These are phyloP conservation scores for Xerus inauris DNA, from an alignment of 2,113 vertebrate species.

Conservation along the genomic window DNA sequence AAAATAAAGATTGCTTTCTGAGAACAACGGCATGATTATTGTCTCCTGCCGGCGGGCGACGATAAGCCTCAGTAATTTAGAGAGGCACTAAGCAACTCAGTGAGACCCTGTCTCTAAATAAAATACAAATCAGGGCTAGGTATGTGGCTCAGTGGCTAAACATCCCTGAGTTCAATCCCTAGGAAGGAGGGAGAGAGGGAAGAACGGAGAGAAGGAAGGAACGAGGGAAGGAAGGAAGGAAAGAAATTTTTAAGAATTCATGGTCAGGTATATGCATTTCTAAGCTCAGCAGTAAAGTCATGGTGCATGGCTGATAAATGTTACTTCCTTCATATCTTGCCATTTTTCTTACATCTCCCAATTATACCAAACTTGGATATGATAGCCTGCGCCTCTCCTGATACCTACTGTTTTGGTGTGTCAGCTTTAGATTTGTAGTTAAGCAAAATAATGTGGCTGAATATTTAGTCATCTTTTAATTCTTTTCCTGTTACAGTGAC, in stretches of 20 bases:
- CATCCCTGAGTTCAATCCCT: too few relatives aligned
- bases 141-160: too few relatives aligned
- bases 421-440: neutral
- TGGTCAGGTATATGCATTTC: neutral
- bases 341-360: neutral
- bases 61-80: too few relatives aligned
- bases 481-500: neutral
- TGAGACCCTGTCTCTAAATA: too few relatives aligned
- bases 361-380: neutral
- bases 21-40: too few relatives aligned
- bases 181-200: too few relatives aligned
- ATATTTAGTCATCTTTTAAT: neutral
- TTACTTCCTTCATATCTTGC: neutral
- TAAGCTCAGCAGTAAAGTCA: neutral
- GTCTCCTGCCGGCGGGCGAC: too few relatives aligned
- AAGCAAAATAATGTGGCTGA: neutral
- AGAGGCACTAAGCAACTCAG: too few relatives aligned
- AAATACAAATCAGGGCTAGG: too few relatives aligned
- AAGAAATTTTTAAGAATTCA: neutral
- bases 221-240: too few relatives aligned
- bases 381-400: neutral
- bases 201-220: too few relatives aligned
- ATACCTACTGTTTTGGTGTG: neutral
- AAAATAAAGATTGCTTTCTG: too few relatives aligned
- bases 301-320: neutral